These are phyloP conservation scores for Istiophorus platypterus DNA, from an alignment of 2,113 vertebrate genomes.

Conservation along the genomic window DNA sequence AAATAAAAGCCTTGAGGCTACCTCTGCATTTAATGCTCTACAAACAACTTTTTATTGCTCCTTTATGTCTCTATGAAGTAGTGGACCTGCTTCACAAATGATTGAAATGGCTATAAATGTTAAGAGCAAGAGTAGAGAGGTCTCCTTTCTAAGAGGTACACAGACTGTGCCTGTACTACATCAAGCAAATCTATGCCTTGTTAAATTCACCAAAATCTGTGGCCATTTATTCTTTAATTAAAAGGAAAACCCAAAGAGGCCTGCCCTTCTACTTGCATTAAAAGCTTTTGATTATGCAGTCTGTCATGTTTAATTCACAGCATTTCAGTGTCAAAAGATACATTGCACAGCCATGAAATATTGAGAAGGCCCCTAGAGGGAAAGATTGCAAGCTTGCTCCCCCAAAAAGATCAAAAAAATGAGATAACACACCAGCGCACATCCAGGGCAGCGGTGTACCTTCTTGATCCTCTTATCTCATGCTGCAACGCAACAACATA, in stretches of 20 bases:
- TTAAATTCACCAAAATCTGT: conserved; percentile 58
- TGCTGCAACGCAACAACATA: conserved; percentile 52
- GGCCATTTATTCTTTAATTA: conserved; percentile 71
- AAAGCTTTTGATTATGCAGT: conserved; percentile 78
- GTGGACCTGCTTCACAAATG: conserved; percentile 33
- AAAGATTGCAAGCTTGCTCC: conserved; percentile 67
- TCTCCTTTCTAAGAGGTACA: conserved; percentile 34
- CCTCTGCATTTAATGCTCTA: conserved; percentile 33
- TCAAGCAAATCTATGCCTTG: conserved; percentile 23
- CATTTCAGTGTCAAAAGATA: conserved; percentile 81
- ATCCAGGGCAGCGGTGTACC: conserved; percentile 65
- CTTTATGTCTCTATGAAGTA: conserved; percentile 30
- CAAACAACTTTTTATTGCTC: conserved; percentile 52
- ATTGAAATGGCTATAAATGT: conserved; percentile 58
- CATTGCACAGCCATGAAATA: conserved; percentile 81
- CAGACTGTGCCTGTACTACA: neutral
- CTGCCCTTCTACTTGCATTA: conserved; percentile 67
- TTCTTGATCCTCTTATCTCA: conserved; percentile 75
- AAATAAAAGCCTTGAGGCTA: conserved; percentile 8
- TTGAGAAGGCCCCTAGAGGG: conserved; percentile 72
- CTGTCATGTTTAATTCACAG: conserved; percentile 82
- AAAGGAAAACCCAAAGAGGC: conserved; percentile 56
- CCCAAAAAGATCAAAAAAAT: conserved; percentile 78
- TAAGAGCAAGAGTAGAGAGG: neutral
- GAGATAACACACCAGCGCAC: conserved; percentile 69